phyloP scores from a whole-genome alignment of 2,797 vertebrate genomes.

The Limnodromus scolopaceus region DNA sequence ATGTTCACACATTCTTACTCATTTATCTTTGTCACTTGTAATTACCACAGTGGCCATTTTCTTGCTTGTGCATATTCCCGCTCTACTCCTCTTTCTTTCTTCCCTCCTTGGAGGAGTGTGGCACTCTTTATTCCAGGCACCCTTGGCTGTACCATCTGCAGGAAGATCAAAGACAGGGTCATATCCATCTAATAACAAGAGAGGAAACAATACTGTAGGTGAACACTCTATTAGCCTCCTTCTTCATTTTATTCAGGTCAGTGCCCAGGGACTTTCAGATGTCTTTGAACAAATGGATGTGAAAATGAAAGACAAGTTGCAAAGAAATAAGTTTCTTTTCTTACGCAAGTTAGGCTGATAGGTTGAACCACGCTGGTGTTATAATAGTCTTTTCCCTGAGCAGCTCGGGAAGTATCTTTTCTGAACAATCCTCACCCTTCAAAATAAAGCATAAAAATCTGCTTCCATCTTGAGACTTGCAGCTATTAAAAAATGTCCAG shows the following conservation, averaged over 20 bases:
- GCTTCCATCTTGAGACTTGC: conserved; percentile 60
- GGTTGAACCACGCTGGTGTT: conserved; percentile 15
- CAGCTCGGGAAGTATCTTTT: conserved; percentile 33
- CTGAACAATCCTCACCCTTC: conserved; percentile 48
- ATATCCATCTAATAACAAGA: conserved; percentile 66
- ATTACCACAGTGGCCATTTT: conserved; percentile 56
- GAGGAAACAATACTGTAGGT: conserved; percentile 59
- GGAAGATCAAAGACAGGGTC: conserved; percentile 68
- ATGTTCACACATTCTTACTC: conserved; percentile 52
- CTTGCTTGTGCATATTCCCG: not conserved
- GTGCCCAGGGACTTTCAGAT: conserved; percentile 67
- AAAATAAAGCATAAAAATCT: conserved; percentile 57
- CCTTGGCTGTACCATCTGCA: conserved; percentile 53
- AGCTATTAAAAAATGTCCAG: conserved; percentile 71
- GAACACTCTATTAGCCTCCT: conserved; percentile 71
- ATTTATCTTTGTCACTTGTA: conserved; percentile 74
- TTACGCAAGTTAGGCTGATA: conserved; percentile 58
- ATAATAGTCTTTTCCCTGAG: conserved; percentile 62
- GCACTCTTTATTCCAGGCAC: conserved; percentile 52
- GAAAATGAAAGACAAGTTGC: conserved; percentile 71
- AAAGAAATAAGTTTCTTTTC: conserved; percentile 68
- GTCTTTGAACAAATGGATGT: conserved; percentile 69
- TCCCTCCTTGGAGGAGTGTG: conserved; percentile 38
- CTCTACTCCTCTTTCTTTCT: conserved; percentile 49
- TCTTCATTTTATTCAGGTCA: conserved; percentile 71